A percentile compares a stretch with the other conserved stretches of the same genome.
Conservation (phyloP, 2,888 invertebrate species). For the Plagiodera versicolora region DNA sequence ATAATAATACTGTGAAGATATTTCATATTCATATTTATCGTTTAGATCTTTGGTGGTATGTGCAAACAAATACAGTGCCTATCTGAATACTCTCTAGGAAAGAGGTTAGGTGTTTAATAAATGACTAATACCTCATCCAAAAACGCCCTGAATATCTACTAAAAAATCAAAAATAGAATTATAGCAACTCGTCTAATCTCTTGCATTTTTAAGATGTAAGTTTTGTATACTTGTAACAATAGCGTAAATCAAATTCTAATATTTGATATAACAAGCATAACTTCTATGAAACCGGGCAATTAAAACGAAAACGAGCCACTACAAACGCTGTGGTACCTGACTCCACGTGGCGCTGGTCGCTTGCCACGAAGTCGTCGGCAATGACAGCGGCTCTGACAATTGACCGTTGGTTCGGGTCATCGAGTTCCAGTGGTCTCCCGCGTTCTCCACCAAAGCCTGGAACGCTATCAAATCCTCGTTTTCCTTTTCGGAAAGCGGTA, state of each 20-base stretch:
- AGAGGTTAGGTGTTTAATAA: no score
- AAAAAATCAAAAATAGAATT: no score
- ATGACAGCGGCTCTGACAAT: conserved; percentile 60
- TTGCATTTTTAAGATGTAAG: no score
- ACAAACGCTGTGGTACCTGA: conserved; percentile 56
- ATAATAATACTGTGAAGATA: conserved; percentile 26
- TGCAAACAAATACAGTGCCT: no score
- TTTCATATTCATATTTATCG: neutral
- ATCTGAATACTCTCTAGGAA: no score
- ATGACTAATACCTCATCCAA: no score
- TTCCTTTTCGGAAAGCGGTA: conserved; percentile 67
- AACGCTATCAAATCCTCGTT: conserved; percentile 65
- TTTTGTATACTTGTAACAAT: no score
- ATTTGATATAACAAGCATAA: conserved; percentile 24
- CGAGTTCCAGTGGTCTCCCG: conserved; percentile 63
- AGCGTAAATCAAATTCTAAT: no score
- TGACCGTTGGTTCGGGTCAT: conserved; percentile 67
- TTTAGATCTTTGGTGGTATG: neutral
- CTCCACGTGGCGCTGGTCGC: conserved; percentile 50
- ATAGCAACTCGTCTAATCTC: no score
- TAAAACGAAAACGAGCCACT: conserved; percentile 32
- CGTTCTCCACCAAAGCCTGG: conserved; percentile 56
- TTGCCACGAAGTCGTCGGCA: conserved; percentile 49
- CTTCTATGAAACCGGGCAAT: conserved; percentile 40
- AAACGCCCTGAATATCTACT: no score